Evolutionary conservation across 2,113 vertebrate species (phyloP).

Genomic region (Oostethus manadensis): DNA sequence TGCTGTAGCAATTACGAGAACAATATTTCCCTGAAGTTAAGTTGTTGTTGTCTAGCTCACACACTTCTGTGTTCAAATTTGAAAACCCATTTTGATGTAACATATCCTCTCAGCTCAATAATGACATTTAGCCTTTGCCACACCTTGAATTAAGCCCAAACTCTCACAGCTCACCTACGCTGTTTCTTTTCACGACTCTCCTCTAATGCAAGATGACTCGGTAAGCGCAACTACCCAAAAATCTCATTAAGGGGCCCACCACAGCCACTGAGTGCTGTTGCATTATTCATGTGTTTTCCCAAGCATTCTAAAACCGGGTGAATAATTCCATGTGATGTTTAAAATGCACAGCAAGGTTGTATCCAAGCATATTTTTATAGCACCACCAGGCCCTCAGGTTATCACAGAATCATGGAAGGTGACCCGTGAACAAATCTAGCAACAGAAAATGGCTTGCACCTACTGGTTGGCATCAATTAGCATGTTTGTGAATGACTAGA

Average conservation of each 20-base stretch:
- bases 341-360: constrained; percentile 44
- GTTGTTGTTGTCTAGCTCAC: neutral
- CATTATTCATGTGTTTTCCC: constrained; percentile 59
- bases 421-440: constrained; percentile 1
- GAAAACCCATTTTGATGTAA: neutral
- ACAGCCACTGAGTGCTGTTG: constrained; percentile 50
- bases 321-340: constrained; percentile 56
- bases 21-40: neutral
- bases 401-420: neutral
- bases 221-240: constrained; percentile 53
- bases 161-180: constrained; percentile 15
- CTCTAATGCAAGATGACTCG: constrained; percentile 35
- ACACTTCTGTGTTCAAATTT: neutral
- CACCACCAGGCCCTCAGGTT: neutral
- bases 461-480: constrained; percentile 29
- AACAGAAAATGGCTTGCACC: constrained; percentile 1
- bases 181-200: constrained; percentile 13
- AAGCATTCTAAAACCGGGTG: constrained; percentile 39
- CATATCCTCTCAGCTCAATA: constrained; percentile 9
- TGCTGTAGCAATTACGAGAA: neutral
- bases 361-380: constrained; percentile 18
- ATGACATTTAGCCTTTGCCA: constrained; percentile 30
- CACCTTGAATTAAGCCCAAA: constrained; percentile 27
- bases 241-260: constrained; percentile 58
- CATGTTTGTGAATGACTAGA: constrained; percentile 24